These are phyloP conservation scores for Hypsibius dujardini DNA, from an alignment of 1,140 invertebrate species.

Conservation along the genomic window DNA sequence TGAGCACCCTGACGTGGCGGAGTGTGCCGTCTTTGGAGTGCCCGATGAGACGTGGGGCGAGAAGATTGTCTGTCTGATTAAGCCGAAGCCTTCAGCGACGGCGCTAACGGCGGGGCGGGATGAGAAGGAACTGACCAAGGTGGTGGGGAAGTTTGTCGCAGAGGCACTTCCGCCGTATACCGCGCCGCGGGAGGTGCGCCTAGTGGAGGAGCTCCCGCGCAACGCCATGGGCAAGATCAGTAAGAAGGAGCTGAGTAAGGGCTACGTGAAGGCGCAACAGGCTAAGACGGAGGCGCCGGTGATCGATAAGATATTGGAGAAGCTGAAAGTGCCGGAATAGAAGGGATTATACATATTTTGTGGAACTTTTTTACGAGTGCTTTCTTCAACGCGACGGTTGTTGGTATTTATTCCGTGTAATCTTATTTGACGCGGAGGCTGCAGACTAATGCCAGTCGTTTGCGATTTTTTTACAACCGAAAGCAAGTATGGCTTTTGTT, in stretches of 20 bases:
- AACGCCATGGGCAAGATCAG: conserved; percentile 35
- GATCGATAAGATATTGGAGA: background rate
- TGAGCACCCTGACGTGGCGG: conserved; percentile 50
- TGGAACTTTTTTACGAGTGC: too few relatives aligned
- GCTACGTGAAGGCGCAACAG: background rate
- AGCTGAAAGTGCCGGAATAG: too few relatives aligned
- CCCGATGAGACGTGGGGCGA: conserved; percentile 61
- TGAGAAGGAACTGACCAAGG: background rate
- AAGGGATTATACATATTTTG: too few relatives aligned
- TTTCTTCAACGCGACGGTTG: too few relatives aligned
- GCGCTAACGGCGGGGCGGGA: background rate
- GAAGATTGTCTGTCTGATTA: conserved; percentile 33
- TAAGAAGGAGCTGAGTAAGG: conserved; percentile 29
- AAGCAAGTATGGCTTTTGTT: too few relatives aligned
- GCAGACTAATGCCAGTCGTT: too few relatives aligned
- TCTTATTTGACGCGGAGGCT: too few relatives aligned
- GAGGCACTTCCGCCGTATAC: conserved; percentile 29
- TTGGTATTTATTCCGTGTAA: too few relatives aligned
- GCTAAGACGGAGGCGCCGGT: background rate
- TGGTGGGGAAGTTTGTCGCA: conserved; percentile 17
- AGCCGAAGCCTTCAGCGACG: background rate
- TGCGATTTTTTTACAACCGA: too few relatives aligned
- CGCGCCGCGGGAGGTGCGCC: conserved; percentile 28
- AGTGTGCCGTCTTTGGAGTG: conserved; percentile 59
- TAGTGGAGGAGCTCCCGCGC: conserved; percentile 28